Base-by-base conservation (phyloP, 2,113 vertebrate genomes). In the Tinamus guttatus region DNA sequence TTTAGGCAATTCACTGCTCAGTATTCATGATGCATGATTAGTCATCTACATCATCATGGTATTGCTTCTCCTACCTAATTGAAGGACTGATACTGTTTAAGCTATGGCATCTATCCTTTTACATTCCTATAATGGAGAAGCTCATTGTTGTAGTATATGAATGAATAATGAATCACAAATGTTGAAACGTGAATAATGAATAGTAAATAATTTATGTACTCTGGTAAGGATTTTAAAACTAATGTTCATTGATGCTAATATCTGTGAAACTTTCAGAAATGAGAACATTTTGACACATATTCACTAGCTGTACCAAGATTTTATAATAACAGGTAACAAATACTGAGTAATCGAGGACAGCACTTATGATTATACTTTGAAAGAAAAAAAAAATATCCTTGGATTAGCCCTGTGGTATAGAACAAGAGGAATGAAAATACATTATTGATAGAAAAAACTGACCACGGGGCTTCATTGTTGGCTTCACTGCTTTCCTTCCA, bases 151-250 rank as follows among this genome's bases (percentile, higher is more conserved):
- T 76, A 79, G 65, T 86, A 43, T 76, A 79, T 90, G 77, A 94
- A 94, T 75, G 83, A 95, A 89, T 92, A 86, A 94, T 81, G 73
- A 96, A 95, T 68, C 81, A 73, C 27, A 84, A 92, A 94, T 24
- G 62, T 94, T 94, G 76, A 64, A 94, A 60, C 51, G 58, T 52
- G 80, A 96, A 92, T 93, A 93, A 92, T 76, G 80, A 94, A 81
- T 68, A 88, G 18, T 69, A 90, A 95, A 95, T 81, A 68, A 95
- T 88, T 86, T 78, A 94, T 76, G 15, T 25, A 83, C 2, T 79
- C 16, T 52, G 28, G 36, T 75, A 90, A 90, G 69, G 74, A 70
- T 96, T 93, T 93, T 88, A 84, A 93, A 88, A 63, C 41, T 91
- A 95, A 94, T 93, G 85, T 85, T 85, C 58, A 22, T 32, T 95